Evolutionary conservation across 2,888 invertebrate species (phyloP), one percentile per base, ranked within the genome.

Genomic region (Yponomeuta evonymella): DNA sequence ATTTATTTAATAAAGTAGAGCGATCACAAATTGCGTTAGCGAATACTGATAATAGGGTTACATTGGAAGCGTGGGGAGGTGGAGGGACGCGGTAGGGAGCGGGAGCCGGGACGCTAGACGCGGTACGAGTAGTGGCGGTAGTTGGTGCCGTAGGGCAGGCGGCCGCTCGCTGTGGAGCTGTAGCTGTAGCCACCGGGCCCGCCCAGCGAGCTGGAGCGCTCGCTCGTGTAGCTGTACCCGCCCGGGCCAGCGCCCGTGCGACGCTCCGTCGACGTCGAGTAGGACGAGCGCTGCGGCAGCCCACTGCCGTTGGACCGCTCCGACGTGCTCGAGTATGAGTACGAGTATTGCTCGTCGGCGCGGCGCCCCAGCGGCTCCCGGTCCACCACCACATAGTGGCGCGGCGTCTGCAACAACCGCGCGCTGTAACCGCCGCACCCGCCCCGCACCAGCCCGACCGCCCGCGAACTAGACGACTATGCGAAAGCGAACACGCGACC

Each of bases 101-200:
- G 70, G 71, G 70, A 64, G 66, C 79, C 51, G 89, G 87, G 87
- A 76, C 74, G 83, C 94, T 96, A 97, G 85, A 97, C 96, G 90
- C 96, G 95, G 93, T 97, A 97, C 80, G 96, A 96, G 93, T 94
- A 97, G 89, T 97, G 96, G 82, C 97, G 96, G 91, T 97, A 97
- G 81, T 89, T 92, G 83, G 95, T 96, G 86, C 97, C 97, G 82
- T 95, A 95, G 76, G 97, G 97, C 85, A 97, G 94, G 85, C 95
- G 95, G 85, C 97, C 97, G 86, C 95, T 95, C 77, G 95, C 88
- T 79, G 95, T 94, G 75, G 96, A 95, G 78, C 96, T 95, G 93
- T 97, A 97, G 83, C 96, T 96, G 92, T 97, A 97, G 80, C 96
- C 95, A 79, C 97, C 95, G 77, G 97, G 97, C 75, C 96, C 96